Base-by-base conservation (phyloP, 2,888 invertebrate species). In the Melitaea athalia region DNA sequence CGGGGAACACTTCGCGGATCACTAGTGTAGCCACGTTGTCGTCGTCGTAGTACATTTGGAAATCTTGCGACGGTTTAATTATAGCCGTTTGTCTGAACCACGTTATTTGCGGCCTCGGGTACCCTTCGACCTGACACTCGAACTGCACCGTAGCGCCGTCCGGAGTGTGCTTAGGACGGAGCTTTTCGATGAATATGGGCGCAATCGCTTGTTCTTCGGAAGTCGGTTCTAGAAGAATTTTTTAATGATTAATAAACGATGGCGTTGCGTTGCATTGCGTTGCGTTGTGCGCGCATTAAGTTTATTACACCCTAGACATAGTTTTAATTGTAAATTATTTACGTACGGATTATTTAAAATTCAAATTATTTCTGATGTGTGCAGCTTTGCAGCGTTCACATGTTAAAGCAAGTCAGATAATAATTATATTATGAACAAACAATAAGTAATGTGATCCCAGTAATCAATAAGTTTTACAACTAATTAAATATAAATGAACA, bases 81-180 rank as follows among this genome's bases (percentile, higher is more conserved):
- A 98, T 97, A 31, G 97, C 97, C 0, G 98, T 98, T 92, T 98
- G 98, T 68, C 97, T 94, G 93, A 98, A 98, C 99, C 99, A 99
- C 17, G 98, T 98, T 74, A 99, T 98, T 85, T 98, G 97, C 42
- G 99, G 99, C 79, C 98, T 93, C 6, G 99, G 99, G 81, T 95
- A 93, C 64, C 99, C 99, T 87, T 97, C 97, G 45, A 99, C 98
- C 93, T 98, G 98, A 81, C 99, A 99, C 88, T 99, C 97, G 85
- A 99, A 99, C 85, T 98, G 97, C 12, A 99, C 97, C 0, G 98
- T 97, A 72, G 97, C 96, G 64, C 99, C 99, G 87, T 99, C 99
- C 3, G 96, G 96, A 3, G 96, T 96, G 76, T 96, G 96, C 77
- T 96, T 96, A 1, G 97, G 97, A 79, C 97, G 95, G 47, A 98